Evolutionary conservation across 2,113 vertebrate species (phyloP).

Genomic region (Gulo gulo): DNA sequence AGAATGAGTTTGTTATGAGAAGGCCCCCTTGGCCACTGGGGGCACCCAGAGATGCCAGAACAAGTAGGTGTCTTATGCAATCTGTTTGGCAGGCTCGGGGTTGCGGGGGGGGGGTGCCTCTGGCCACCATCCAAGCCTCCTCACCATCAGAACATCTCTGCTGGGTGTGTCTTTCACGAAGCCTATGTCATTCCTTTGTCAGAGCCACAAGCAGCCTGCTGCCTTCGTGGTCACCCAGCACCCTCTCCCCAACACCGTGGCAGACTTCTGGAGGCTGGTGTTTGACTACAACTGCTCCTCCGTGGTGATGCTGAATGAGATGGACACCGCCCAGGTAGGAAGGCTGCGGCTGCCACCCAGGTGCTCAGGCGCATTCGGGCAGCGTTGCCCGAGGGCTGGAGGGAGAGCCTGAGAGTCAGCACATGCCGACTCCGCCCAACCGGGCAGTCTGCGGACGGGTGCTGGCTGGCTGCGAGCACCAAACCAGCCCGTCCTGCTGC

Average conservation of each 20-base stretch:
- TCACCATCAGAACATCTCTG: slow-evolving; percentile 73
- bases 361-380: neutral
- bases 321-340: slow-evolving; percentile 94
- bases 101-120: neutral
- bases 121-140: slow-evolving; percentile 65
- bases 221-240: slow-evolving; percentile 99
- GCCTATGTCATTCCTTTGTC: slow-evolving; percentile 79
- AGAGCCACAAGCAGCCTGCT: slow-evolving; percentile 99
- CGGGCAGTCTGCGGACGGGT: rapidly evolving
- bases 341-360: rapidly evolving
- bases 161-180: slow-evolving; percentile 62
- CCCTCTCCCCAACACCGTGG: slow-evolving; percentile 95
- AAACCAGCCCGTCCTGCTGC: neutral
- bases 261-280: slow-evolving; percentile 98
- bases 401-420: neutral
- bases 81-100: slow-evolving; percentile 78
- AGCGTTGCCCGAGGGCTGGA: neutral
- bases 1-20: slow-evolving; percentile 81
- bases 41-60: slow-evolving; percentile 72
- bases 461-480: neutral
- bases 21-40: slow-evolving; percentile 69
- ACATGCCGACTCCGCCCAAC: neutral
- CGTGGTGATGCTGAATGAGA: slow-evolving; percentile 98
- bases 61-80: slow-evolving; percentile 76
- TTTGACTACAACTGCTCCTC: slow-evolving; percentile 99